Base-by-base conservation (phyloP, 2,113 vertebrate genomes). In the Odocoileus virginianus region DNA sequence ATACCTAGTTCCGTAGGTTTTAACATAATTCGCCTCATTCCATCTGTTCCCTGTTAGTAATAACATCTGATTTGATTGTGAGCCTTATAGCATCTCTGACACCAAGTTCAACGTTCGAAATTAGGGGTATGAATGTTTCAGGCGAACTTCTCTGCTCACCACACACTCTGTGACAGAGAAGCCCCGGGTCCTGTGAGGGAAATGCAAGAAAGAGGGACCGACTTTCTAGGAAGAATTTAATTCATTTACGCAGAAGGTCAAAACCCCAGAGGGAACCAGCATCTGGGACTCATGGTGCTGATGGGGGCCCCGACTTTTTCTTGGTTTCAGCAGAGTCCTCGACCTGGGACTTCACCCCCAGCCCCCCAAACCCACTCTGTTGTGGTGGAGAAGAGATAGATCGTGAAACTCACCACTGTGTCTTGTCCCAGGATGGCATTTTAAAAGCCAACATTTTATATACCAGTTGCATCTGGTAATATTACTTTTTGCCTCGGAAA, bases 331-430 rank as follows among this genome's bases (percentile, higher is more conserved):
- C 36, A 2, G 64, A 78, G 55, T 91, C 90, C 93, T 58, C 76
- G n/a, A 28, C 81, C 50, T 21, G 30, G 52, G 30, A 21, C 81
- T 15, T 21, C 16, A 30, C 27, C 1, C 7, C 47, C n/a, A 13
- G 7, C 23, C 17, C 30, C 14, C 14, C 5, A 5, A 67, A 36
- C 40, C 76, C 30, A 2, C 25, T 57, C 78, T 17, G 33, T 3
- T 27, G 52, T 71, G 97, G 94, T 89, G 91, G 52, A 90, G 84
- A 97, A 94, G 40, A 88, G 94, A 88, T 43, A 25, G 91, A 50
- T 84, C 93, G n/a, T 71, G 40, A 36, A 93, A 60, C 27, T 17
- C 92, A 33, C 64, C 28, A 43, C 55, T 74, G 79, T 27, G 71
- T 96, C 86, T 95, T 60, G 40, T 85, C 21, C 78, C 4, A 28